These are phyloP conservation scores for Drosophila kepulauana DNA, from an alignment of 1,140 invertebrate genomes.

Conservation along the genomic window DNA sequence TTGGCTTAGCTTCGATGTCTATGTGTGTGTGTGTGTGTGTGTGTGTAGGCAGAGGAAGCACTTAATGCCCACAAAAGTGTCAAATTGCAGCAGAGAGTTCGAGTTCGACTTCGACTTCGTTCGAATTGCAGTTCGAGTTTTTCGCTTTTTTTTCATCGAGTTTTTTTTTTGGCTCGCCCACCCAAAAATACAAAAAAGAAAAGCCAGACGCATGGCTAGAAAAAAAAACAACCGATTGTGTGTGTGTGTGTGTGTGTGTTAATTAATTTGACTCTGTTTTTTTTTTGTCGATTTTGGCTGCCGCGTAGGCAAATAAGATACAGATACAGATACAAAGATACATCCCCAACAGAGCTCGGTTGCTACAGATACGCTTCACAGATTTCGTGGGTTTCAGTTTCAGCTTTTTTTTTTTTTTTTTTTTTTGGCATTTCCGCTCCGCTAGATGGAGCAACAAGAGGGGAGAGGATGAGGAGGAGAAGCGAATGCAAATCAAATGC, in stretches of 20 bases:
- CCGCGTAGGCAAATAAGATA: constrained; percentile 74
- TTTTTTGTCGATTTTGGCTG: constrained; percentile 36
- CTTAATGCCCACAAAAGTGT: constrained; percentile 84
- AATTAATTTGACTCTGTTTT: constrained; percentile 70
- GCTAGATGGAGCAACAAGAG: background rate
- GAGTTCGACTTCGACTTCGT: constrained; percentile 10
- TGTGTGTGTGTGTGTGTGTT: constrained; percentile 58
- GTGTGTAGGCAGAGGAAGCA: constrained; percentile 83
- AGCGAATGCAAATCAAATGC: constrained; percentile 39
- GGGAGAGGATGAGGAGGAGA: background rate
- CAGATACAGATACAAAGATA: constrained; percentile 19
- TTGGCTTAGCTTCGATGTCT: constrained; percentile 7
- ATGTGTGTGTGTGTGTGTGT: constrained; percentile 20
- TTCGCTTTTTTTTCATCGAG: constrained; percentile 1
- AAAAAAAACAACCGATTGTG: constrained; percentile 24
- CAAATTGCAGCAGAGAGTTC: constrained; percentile 76
- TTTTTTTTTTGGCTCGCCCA: constrained; percentile 55
- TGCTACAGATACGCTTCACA: constrained; percentile 38
- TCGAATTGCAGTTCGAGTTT: constrained; percentile 15
- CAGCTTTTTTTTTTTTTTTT: constrained; percentile 20
- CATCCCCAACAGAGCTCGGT: no score
- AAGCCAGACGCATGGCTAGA: constrained; percentile 35
- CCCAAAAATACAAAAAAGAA: constrained; percentile 41
- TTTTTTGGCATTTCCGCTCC: constrained; percentile 49
- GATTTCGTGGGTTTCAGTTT: constrained; percentile 39